Evolutionary conservation across 2,113 vertebrate species (phyloP), one percentile per base, ranked within the genome.

Genomic region (Nothoprocta perdicaria): DNA sequence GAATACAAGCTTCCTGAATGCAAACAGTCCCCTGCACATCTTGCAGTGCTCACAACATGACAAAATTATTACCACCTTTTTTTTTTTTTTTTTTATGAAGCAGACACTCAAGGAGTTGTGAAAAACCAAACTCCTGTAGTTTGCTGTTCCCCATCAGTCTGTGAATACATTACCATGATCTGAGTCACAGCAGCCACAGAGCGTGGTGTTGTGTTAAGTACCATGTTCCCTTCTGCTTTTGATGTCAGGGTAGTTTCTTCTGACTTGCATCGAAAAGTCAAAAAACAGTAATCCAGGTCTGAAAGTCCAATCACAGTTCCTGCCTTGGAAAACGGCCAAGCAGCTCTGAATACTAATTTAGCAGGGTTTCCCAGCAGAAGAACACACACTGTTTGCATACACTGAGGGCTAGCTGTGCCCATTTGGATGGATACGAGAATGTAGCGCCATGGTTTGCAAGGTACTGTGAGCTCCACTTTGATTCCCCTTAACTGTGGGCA

Each of bases 361-460:
- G 10, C 15, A 6, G 11, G 26, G 1, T 7, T 73, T 76, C 33
- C 14, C 58, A 86, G 31, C 14, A 76, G 8, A 79, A 18, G 21
- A 76, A 27, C 27, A 76, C 2, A 68, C 4, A 10, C 4, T 14
- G 7, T 15, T 21, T 46, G n/a, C 0, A 0, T 24, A 14, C 10
- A 46, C 4, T 52, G 31, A 19, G 6, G 13, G 11, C 26, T 61
- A 8, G 27, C 53, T 80, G 12, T 35, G 12, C 14, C 13, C 14
- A 4, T 0, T 0, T 31, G 27, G 16, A 10, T 13, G 14, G 6
- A 10, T 85, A 29, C 33, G 66, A 9, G 33, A 14, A 26, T 29
- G 46, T 24, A 71, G 68, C 45, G 60, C 3, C 9, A 35, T 1
- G 14, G 11, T 6, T 21, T 68, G 7, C 17, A 65, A 46, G 2